phyloP scores from a whole-genome alignment of 2,888 invertebrate genomes.

The Agrochola lychnidis region DNA sequence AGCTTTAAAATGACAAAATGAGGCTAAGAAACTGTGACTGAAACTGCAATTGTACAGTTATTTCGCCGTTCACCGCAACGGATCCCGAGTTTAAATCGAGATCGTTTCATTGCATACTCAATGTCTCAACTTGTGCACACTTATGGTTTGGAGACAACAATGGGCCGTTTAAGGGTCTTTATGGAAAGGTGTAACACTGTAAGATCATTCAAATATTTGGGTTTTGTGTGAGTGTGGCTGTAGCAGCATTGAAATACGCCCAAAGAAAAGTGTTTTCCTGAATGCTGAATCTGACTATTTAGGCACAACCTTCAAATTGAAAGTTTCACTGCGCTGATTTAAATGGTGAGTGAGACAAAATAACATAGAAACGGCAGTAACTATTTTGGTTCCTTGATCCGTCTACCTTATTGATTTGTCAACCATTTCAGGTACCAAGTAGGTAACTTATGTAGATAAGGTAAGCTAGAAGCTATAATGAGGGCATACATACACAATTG shows the following conservation, averaged over 20 bases:
- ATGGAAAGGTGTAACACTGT: conserved; percentile 4
- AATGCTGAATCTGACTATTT: not conserved
- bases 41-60: conserved; percentile 50
- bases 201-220: conserved; percentile 3
- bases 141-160: conserved; percentile 49
- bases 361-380: not conserved
- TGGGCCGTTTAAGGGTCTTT: conserved; percentile 20
- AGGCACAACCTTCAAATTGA: not conserved
- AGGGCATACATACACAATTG: not conserved
- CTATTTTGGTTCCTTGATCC: not conserved
- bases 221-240: not conserved
- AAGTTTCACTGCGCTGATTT: too few species aligned
- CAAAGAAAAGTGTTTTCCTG: not conserved
- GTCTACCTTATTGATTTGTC: not conserved
- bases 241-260: not conserved
- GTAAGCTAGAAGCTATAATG: not conserved
- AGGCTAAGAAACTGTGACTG: conserved; percentile 47
- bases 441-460: not conserved
- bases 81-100: conserved; percentile 21
- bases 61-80: conserved; percentile 19
- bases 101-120: conserved; percentile 15
- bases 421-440: not conserved
- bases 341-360: too few species aligned
- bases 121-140: conserved; percentile 47
- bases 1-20: conserved; percentile 37